A percentile compares a stretch with the other conserved stretches of the same genome.
These are phyloP conservation scores for Omphaloscelis lunosa DNA, from an alignment of 2,888 invertebrate species.

Conservation along the genomic window DNA sequence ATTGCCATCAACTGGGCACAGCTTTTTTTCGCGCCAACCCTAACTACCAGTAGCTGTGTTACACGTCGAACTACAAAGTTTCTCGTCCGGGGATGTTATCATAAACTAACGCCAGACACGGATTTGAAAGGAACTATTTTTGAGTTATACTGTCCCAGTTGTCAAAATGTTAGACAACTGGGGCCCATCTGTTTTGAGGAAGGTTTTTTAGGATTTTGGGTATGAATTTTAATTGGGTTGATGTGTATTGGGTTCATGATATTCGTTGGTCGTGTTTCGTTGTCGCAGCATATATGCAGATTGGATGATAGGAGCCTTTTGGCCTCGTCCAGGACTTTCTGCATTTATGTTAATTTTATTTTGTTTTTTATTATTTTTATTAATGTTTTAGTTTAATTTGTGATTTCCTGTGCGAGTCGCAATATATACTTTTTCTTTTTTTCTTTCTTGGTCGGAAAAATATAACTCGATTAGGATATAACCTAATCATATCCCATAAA, in stretches of 20 bases:
- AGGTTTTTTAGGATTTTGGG: constrained; percentile 2
- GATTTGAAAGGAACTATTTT: constrained; percentile 40
- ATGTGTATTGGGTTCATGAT: not conserved
- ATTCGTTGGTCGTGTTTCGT: too few relatives aligned
- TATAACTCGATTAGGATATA: not conserved
- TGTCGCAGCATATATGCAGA: too few relatives aligned
- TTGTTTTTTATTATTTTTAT: too few relatives aligned
- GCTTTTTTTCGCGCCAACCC: constrained; percentile 25
- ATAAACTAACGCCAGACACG: constrained; percentile 40
- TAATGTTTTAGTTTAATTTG: too few relatives aligned
- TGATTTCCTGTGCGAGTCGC: too few relatives aligned
- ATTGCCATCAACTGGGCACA: too few relatives aligned
- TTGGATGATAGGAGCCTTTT: too few relatives aligned
- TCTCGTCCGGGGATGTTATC: constrained; percentile 19
- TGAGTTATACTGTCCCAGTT: not conserved
- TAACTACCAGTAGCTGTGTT: constrained; percentile 5
- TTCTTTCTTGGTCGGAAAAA: too few relatives aligned
- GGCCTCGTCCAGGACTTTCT: too few relatives aligned
- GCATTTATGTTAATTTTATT: too few relatives aligned
- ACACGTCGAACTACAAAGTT: constrained; percentile 38
- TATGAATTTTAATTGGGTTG: constrained; percentile 8
- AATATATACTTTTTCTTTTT: too few relatives aligned
- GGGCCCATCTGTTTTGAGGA: not conserved
- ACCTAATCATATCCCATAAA: not conserved
- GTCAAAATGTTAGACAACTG: not conserved